These are phyloP conservation scores for Pollenia griseotomentosa DNA, from an alignment of 2,888 invertebrate species.

Conservation along the genomic window DNA sequence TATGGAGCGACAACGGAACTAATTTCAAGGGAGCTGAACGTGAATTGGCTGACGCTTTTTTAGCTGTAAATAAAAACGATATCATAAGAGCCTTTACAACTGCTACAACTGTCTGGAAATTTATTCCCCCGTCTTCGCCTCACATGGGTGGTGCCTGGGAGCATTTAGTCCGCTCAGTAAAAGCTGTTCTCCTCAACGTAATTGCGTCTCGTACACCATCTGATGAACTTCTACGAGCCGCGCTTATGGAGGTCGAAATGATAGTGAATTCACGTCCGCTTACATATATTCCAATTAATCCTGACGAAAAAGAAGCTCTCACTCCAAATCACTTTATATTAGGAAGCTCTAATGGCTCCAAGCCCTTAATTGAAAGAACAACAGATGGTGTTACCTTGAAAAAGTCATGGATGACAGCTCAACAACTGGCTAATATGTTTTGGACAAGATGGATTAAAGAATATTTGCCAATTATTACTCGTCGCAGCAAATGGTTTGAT, in stretches of 20 bases:
- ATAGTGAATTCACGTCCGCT: slow-evolving; percentile 61
- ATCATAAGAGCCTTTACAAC: slow-evolving; percentile 64
- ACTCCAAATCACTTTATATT: slow-evolving; percentile 68
- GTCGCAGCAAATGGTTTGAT: slow-evolving; percentile 59
- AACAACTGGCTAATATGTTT: slow-evolving; percentile 65
- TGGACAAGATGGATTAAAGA: slow-evolving; percentile 66
- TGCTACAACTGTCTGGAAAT: slow-evolving; percentile 50
- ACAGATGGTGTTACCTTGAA: slow-evolving; percentile 22
- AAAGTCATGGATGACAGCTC: slow-evolving; percentile 51
- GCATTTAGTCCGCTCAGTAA: slow-evolving; percentile 15
- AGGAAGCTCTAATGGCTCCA: slow-evolving; percentile 55
- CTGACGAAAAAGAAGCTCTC: slow-evolving; percentile 54
- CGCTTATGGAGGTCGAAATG: slow-evolving; percentile 57
- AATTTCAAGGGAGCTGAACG: slow-evolving; percentile 70
- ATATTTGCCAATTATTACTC: slow-evolving; percentile 58
- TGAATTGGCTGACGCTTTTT: slow-evolving; percentile 62
- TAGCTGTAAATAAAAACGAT: slow-evolving; percentile 47
- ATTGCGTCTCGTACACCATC: slow-evolving; percentile 18
- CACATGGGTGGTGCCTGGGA: too few species aligned
- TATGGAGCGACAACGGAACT: slow-evolving; percentile 72
- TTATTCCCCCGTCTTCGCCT: slow-evolving; percentile 43
- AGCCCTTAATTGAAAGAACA: slow-evolving; percentile 37
- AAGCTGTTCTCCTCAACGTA: slow-evolving; percentile 9
- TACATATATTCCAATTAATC: slow-evolving; percentile 59
- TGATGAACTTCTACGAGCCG: slow-evolving; percentile 58